Base-by-base conservation (phyloP, 2,797 vertebrate genomes). In the Sciurus vulgaris region DNA sequence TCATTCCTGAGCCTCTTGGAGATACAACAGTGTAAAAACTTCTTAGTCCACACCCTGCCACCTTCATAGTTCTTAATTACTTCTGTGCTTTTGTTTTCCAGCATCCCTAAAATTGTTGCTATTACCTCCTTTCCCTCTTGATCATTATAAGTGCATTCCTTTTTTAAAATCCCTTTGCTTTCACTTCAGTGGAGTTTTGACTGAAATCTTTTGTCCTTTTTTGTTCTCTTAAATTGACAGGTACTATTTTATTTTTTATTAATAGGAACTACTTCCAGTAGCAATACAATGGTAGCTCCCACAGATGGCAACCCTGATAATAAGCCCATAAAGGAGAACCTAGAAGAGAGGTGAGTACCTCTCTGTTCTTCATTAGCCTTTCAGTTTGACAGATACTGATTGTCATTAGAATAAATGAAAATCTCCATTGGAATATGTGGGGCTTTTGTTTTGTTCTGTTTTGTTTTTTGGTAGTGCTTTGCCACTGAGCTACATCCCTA, bases 211-310 rank as follows among this genome's bases (percentile, higher is more conserved):
- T 54, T 70, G 44, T 89, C 79, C 33, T 7, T 73, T 26, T 35
- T 26, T 65, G 47, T 5, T 90, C 85, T 35, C 72, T 17, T 15
- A 51, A 65, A 30, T 74, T 65, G 82, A 89, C 15, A 12, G n/a
- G 0, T 5, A 6, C 22, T 78, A 3, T 89, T 82, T 56, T 94
- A 81, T 51, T 94, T 97, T 0, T 18, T 67, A n/a, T 67, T 67
- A 73, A 74, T 97, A 99, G 99, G 99, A 98, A 99, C 99, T 97
- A 99, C 99, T 95, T 99, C 99, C 96, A 99, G 99, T 98, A 99
- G 99, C 99, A 99, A 99, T 99, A 99, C 99, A 91, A 99, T 99
- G 99, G 99, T 99, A 97, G 99, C 99, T 96, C 99, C 99, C 97
- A 98, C 98, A 30, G 99, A 99, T 28, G 98, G 98, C 96, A 99